Evolutionary conservation across 2,888 invertebrate genomes (phyloP), one percentile per base, ranked within the genome.

Genomic region (Lasioglossum leucozonium): DNA sequence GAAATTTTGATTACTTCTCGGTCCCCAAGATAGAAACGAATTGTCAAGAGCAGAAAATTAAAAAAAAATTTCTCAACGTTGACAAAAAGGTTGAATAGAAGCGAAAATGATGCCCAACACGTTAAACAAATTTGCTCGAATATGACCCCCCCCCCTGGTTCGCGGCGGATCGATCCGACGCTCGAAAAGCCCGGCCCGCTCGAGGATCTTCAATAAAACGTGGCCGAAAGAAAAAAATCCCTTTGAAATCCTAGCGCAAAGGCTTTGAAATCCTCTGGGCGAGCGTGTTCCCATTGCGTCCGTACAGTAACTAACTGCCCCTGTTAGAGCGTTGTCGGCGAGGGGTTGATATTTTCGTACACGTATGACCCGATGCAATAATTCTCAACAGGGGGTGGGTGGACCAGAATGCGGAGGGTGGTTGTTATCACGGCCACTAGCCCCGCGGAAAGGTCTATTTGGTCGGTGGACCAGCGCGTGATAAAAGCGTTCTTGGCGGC

Each of bases 371-470:
- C 76, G 72, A 34, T 37, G n/a, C 42, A 51, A 67, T 42, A 62
- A 65, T 77, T 79, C 80, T 62, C 81, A 2, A 37, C 11, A 3
- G 18, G 72, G 6, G 8, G 11, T 0, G 3, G 13, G 71, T 11
- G 18, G 30, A 2, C 2, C 6, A 30, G 58, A 62, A 11, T 18
- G 67, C 4, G 37, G 58, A 34, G 40, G 62, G 62, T 42, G 74
- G 69, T 67, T 51, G 81, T 82, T 89, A 89, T 89, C 89, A 74
- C 77, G 58, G 26, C 73, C 72, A 55, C 78, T 65, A 44, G 76
- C 73, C 22, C 40, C 77, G 82, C 72, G 77, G 85, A 84, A 88
- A 88, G 83, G 87, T 88, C 77, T 79, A 75, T 81, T 83, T 69
- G 83, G 71, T 72, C 74, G 77, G 74, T 75, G 87, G 85, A 85